Evolutionary conservation across 23 tunicate genomes (phyloP).

Genomic region (Halocynthia roretzi): DNA sequence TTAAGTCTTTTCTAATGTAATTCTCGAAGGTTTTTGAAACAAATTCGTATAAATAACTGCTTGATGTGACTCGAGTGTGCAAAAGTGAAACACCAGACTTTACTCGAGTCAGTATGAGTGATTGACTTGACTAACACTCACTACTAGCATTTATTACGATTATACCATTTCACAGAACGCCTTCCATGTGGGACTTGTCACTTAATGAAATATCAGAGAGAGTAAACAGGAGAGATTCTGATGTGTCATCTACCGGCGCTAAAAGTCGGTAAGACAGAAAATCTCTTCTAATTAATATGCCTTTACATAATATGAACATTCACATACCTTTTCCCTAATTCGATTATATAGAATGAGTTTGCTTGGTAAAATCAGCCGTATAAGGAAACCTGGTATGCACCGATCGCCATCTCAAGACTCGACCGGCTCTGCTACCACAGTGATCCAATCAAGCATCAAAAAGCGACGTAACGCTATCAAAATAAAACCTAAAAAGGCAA

Average conservation of each 20-base stretch:
- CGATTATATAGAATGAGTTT: neutral
- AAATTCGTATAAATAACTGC: too few relatives aligned
- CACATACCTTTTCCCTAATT: too few relatives aligned
- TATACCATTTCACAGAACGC: neutral
- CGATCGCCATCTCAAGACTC: conserved; percentile 37
- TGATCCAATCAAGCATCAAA: neutral
- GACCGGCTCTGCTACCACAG: conserved; percentile 27
- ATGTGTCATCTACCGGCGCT: conserved; percentile 6
- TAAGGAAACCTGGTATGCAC: conserved; percentile 5
- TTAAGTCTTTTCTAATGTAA: too few relatives aligned
- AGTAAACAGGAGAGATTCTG: conserved; percentile 15
- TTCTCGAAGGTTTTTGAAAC: too few relatives aligned
- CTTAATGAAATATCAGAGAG: conserved; percentile 8
- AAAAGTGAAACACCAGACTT: too few relatives aligned
- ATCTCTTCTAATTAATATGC: too few relatives aligned
- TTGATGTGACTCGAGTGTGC: too few relatives aligned
- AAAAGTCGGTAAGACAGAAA: neutral
- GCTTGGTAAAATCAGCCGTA: neutral
- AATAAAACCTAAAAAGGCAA: conserved; percentile 24
- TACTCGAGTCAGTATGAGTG: too few relatives aligned
- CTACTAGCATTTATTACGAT: too few relatives aligned
- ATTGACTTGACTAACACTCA: too few relatives aligned
- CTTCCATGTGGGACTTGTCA: conserved; percentile 25
- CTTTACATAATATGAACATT: too few relatives aligned
- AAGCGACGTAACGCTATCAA: conserved; percentile 12